These are phyloP conservation scores for Drosophila falleni DNA, from an alignment of 2,888 invertebrate genomes.

Conservation along the genomic window DNA sequence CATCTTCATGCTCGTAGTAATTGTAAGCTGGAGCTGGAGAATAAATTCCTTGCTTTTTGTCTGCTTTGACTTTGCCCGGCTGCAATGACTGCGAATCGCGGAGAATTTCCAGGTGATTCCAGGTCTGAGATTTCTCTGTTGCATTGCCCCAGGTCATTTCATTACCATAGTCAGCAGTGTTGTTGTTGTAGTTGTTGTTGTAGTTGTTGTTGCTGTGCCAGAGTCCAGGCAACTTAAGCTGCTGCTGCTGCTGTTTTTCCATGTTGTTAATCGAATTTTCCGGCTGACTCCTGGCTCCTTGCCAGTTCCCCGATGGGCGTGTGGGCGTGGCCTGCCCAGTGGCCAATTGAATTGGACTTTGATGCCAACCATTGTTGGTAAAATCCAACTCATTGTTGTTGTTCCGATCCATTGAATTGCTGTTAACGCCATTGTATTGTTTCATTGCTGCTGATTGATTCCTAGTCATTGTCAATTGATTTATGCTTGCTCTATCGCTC, in stretches of 20 bases:
- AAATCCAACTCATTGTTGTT: conserved; percentile 14
- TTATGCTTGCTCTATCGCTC: conserved; percentile 55
- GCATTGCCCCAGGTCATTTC: conserved; percentile 73
- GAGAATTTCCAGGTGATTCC: conserved; percentile 62
- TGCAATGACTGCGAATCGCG: conserved; percentile 20
- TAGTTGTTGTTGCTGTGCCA: neutral
- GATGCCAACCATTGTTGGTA: conserved; percentile 66
- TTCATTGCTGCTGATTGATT: conserved; percentile 75
- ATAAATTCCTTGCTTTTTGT: conserved; percentile 39
- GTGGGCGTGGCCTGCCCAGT: conserved; percentile 28
- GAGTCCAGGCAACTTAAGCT: conserved; percentile 5
- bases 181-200: conserved; percentile 9
- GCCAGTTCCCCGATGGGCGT: conserved; percentile 52
- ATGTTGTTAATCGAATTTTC: conserved; percentile 78
- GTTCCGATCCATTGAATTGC: conserved; percentile 42
- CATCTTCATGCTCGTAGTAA: conserved; percentile 31
- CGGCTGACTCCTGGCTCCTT: conserved; percentile 60
- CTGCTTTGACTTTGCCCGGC: conserved; percentile 9
- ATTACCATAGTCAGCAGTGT: conserved; percentile 76
- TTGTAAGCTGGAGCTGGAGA: conserved; percentile 27
- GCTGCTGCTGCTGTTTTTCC: conserved; percentile 41
- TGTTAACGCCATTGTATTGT: conserved; percentile 64
- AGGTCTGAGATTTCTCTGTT: conserved; percentile 71
- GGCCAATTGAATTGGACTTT: conserved; percentile 65
- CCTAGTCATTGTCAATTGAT: conserved; percentile 73